Percentiles rank a stretch among this genome's conserved stretches.
Evolutionary conservation across 2,797 vertebrate genomes (phyloP).

Genomic region (Gastrophryne carolinensis): DNA sequence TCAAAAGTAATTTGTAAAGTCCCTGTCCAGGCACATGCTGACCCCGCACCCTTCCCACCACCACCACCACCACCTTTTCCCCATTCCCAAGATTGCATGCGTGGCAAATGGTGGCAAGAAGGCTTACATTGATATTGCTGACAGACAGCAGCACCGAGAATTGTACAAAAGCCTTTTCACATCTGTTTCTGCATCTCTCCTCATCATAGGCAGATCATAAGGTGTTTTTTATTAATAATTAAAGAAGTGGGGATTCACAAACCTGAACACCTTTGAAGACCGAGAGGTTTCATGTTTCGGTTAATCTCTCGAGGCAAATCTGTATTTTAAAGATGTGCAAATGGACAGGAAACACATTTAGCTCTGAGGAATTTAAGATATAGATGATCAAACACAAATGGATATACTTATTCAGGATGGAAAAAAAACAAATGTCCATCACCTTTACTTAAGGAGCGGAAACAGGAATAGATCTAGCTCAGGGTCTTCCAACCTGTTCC

Average conservation of each 20-base stretch:
- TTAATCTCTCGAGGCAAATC: constrained; percentile 22
- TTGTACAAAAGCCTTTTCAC: background rate
- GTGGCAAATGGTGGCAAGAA: too few relatives aligned
- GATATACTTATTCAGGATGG: too few relatives aligned
- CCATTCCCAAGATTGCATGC: too few relatives aligned
- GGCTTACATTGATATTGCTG: background rate
- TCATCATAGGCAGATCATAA: background rate
- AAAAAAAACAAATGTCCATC: too few relatives aligned
- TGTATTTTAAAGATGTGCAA: constrained; percentile 30
- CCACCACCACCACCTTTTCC: too few relatives aligned
- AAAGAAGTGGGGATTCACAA: constrained; percentile 2
- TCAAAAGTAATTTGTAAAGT: too few relatives aligned
- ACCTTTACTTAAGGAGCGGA: too few relatives aligned
- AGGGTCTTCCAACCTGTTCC: too few relatives aligned
- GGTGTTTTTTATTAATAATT: constrained; percentile 5
- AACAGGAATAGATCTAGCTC: too few relatives aligned
- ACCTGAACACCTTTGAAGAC: background rate
- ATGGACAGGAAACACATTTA: constrained; percentile 6
- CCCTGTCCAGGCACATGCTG: too few relatives aligned
- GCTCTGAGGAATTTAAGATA: constrained; percentile 7
- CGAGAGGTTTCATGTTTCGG: constrained; percentile 4
- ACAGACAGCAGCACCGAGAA: background rate
- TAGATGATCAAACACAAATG: constrained; percentile 33
- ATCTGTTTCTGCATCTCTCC: background rate
- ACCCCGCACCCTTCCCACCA: too few relatives aligned